Base-by-base conservation (phyloP, 2,888 invertebrate genomes). In the Mechanitis messenoides region DNA sequence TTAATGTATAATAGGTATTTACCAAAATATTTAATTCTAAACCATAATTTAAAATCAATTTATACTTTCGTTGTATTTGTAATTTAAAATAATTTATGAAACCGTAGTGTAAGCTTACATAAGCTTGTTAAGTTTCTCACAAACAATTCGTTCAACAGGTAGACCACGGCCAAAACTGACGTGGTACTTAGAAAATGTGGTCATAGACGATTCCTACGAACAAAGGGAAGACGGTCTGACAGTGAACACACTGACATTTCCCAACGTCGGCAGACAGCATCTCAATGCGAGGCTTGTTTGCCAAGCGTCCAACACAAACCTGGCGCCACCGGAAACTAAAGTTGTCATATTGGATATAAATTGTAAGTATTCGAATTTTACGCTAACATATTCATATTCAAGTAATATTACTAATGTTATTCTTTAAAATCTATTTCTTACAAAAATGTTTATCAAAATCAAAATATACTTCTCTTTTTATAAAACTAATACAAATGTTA, bases 221-320 rank as follows among this genome's bases (percentile, higher is more conserved):
- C 92, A 92, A 82, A 91, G 92, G 54, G 74, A 88, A 38, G 94
- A 94, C 70, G 94, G 93, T 46, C 87, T 93, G 69, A 95, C 95
- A 59, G 92, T 95, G 76, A 96, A 96, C 90, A 94, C 94, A 72
- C 91, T 96, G 74, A 93, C 93, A 67, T 95, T 95, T 79, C 94
- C 95, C 63, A 94, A 93, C 79, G 93, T 97, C 71, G 95, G 95
- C 45, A 89, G 96, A 63, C 95, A 95, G 83, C 96, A 97, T 85
- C 92, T 96, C 72, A 94, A 96, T 84, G 92, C 95, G 63, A 91
- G 95, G 74, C 93, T 96, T 75, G 93, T 95, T 74, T 97, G 97
- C 86, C 95, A 96, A 85, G 96, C 97, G 38, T 94, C 94, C 74
- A 97, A 97, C 84, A 97, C 96, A 69, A 95, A 95, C 83, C 88